Conservation (phyloP, 2,888 invertebrate species). For the Acrobasis consociella region DNA sequence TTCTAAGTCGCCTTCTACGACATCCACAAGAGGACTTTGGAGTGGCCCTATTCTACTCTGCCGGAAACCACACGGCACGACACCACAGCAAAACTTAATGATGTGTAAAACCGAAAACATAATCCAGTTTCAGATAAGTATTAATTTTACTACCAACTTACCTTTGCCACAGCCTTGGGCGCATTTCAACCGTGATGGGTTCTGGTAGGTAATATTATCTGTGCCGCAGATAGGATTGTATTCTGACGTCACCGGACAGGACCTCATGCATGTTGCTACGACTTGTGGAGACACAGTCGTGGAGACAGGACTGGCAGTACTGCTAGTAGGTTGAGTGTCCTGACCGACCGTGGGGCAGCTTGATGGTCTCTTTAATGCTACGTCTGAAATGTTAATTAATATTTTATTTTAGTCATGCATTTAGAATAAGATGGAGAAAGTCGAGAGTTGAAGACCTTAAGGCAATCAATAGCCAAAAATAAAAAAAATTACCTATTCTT, state of each 20-base stretch:
- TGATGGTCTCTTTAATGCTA: slow-evolving; percentile 7
- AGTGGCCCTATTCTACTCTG: too few species aligned
- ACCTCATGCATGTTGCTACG: slow-evolving; percentile 33
- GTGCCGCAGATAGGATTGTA: slow-evolving; percentile 75
- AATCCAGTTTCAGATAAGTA: too few species aligned
- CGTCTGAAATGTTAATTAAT: slow-evolving; percentile 6
- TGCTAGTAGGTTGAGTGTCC: not conserved
- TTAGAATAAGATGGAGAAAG: too few species aligned
- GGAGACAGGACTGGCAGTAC: not conserved
- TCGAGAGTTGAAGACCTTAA: too few species aligned
- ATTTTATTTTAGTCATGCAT: too few species aligned
- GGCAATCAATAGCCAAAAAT: too few species aligned
- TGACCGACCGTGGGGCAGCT: not conserved
- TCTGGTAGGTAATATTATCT: slow-evolving; percentile 63
- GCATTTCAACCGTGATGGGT: slow-evolving; percentile 62
- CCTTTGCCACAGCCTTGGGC: slow-evolving; percentile 66
- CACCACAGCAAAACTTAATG: too few species aligned
- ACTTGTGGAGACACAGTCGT: not conserved
- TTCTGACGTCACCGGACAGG: slow-evolving; percentile 57
- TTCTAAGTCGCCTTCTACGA: too few species aligned
- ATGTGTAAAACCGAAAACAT: too few species aligned
- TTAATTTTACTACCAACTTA: slow-evolving; percentile 44
- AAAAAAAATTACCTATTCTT: too few species aligned
- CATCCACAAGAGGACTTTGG: too few species aligned
- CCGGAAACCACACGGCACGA: too few species aligned